Conservation (phyloP, 2,797 vertebrate genomes). For the Calcarius lapponicus region DNA sequence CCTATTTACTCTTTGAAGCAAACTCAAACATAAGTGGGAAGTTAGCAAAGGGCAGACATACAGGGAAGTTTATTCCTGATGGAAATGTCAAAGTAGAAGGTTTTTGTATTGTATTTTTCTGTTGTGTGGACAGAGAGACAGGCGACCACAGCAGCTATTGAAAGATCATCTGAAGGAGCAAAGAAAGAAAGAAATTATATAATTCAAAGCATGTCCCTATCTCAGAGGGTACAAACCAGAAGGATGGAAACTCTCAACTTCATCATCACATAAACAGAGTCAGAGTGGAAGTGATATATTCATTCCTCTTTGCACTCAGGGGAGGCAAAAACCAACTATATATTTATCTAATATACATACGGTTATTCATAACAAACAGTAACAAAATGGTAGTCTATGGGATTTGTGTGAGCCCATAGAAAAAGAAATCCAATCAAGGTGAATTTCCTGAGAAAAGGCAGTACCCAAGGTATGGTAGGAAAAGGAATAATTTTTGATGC, state of each 20-base stretch:
- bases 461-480: not conserved
- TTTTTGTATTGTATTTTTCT: not conserved
- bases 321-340: not conserved
- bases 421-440: not conserved
- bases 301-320: not conserved
- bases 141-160: not conserved
- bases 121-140: not conserved
- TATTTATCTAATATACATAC: not conserved
- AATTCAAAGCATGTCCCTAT: not conserved
- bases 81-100: not conserved
- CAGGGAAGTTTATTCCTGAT: not conserved
- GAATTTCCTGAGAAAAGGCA: not conserved
- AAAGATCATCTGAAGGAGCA: not conserved
- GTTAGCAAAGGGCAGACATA: not conserved
- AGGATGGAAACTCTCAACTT: not conserved
- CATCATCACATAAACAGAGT: not conserved
- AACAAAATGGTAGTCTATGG: not conserved
- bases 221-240: not conserved
- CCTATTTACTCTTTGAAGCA: slow-evolving; percentile 4
- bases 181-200: not conserved
- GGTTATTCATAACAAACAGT: not conserved
- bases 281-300: not conserved
- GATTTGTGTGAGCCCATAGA: not conserved
- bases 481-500: not conserved
- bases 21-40: not conserved